These are phyloP conservation scores for Natator depressus DNA, from an alignment of 2,113 vertebrate species.

Conservation along the genomic window DNA sequence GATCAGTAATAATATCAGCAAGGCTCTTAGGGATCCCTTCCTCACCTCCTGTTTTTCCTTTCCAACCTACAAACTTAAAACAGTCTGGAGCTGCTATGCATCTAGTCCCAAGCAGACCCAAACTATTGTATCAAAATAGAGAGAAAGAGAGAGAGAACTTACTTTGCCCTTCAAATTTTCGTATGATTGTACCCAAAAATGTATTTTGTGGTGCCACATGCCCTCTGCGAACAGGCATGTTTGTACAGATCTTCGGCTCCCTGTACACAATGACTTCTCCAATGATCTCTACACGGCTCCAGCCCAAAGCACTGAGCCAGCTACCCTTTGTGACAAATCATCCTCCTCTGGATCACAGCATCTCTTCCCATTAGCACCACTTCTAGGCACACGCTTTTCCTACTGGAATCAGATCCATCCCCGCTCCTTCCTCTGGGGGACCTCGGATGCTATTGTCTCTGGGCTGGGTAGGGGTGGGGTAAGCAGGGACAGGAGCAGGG, in stretches of 20 bases:
- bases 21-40: slow-evolving; percentile 8
- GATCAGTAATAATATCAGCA: slow-evolving; percentile 54
- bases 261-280: slow-evolving; percentile 77
- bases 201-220: slow-evolving; percentile 99
- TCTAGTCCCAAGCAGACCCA: slow-evolving; percentile 57
- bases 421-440: slow-evolving; percentile 68
- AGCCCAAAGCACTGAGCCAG: slow-evolving; percentile 77
- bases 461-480: slow-evolving; percentile 58
- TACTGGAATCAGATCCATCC: slow-evolving; percentile 69
- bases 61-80: slow-evolving; percentile 68
- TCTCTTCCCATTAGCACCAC: slow-evolving; percentile 80
- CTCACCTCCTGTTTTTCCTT: slow-evolving; percentile 53
- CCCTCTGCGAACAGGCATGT: slow-evolving; percentile 99
- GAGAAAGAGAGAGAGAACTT: slow-evolving; percentile 83
- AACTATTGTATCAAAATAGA: slow-evolving; percentile 68
- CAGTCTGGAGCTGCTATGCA: slow-evolving; percentile 65
- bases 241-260: slow-evolving; percentile 79
- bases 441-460: slow-evolving; percentile 72
- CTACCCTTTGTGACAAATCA: slow-evolving; percentile 80
- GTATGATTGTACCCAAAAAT: slow-evolving; percentile 97
- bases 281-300: slow-evolving; percentile 82
- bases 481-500: slow-evolving; percentile 29
- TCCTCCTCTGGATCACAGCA: slow-evolving; percentile 76
- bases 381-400: slow-evolving; percentile 69
- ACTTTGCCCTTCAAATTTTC: slow-evolving; percentile 99